Evolutionary conservation across 2,888 invertebrate species (phyloP).

Genomic region (Phania funesta): DNA sequence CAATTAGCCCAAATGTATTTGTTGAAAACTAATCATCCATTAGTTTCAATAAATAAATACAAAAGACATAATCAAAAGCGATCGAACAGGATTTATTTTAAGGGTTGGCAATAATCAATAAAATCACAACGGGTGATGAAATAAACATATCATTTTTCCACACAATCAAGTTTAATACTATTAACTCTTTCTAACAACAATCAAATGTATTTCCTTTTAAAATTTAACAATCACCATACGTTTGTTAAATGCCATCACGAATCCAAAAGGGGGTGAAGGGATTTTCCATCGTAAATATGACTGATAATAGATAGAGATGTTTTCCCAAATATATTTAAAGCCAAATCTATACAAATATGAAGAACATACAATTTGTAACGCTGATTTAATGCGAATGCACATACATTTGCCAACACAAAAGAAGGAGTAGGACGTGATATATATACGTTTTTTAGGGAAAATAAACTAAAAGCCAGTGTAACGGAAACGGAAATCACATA

Average conservation of each 20-base stretch:
- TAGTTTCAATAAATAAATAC: slow-evolving; percentile 3
- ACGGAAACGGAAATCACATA: slow-evolving; percentile 78
- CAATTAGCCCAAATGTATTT: slow-evolving; percentile 52
- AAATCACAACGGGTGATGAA: slow-evolving; percentile 47
- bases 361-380: slow-evolving; percentile 56
- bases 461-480: slow-evolving; percentile 51
- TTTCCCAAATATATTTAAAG: slow-evolving; percentile 6
- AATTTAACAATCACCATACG: slow-evolving; percentile 17
- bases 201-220: background rate
- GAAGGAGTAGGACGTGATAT: background rate
- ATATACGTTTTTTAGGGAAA: background rate
- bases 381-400: slow-evolving; percentile 36
- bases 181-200: background rate
- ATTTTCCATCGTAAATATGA: background rate
- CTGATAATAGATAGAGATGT: slow-evolving; percentile 39
- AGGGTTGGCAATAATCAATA: slow-evolving; percentile 38
- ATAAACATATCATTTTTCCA: slow-evolving; percentile 44
- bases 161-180: slow-evolving; percentile 23
- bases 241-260: slow-evolving; percentile 48
- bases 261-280: background rate
- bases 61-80: background rate
- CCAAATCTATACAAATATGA: slow-evolving; percentile 22
- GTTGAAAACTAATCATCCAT: slow-evolving; percentile 4
- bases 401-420: background rate
- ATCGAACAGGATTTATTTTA: slow-evolving; percentile 22